Percentiles rank a stretch among this genome's conserved stretches.
Evolutionary conservation across 2,888 invertebrate genomes (phyloP).

Genomic region (Abrostola triplasia): DNA sequence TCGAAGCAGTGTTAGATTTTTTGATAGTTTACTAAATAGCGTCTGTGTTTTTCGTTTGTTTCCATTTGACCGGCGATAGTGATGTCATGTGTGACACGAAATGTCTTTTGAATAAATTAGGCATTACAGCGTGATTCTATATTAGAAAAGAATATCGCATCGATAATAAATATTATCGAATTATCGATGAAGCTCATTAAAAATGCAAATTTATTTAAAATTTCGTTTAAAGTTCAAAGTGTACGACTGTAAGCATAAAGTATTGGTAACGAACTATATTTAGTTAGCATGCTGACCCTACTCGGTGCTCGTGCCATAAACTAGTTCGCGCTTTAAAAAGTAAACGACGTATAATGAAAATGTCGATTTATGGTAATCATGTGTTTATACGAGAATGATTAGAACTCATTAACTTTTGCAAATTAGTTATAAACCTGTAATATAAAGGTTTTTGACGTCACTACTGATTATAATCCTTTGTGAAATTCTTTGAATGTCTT

Average conservation of each 20-base stretch:
- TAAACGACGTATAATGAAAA: constrained; percentile 21
- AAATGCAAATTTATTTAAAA: constrained; percentile 39
- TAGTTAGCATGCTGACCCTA: constrained; percentile 19
- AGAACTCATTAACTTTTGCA: constrained; percentile 9
- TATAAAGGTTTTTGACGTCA: constrained; percentile 9
- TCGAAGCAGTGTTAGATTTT: too few species aligned
- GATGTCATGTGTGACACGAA: too few species aligned
- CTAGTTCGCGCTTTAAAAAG: constrained; percentile 15
- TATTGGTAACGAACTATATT: constrained; percentile 28
- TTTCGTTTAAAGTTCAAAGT: constrained; percentile 3
- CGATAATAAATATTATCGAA: not conserved
- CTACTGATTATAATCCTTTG: constrained; percentile 2
- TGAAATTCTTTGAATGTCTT: not conserved
- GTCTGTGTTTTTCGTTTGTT: too few species aligned
- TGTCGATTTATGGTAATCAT: constrained; percentile 25
- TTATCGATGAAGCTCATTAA: constrained; percentile 11
- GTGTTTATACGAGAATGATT: constrained; percentile 13
- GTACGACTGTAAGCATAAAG: constrained; percentile 9
- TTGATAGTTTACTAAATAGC: too few species aligned
- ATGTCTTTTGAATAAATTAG: too few species aligned
- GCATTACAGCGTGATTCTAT: not conserved
- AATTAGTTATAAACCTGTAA: constrained; percentile 6
- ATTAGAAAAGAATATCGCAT: too few species aligned
- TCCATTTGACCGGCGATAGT: too few species aligned
- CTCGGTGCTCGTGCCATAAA: constrained; percentile 19